phyloP scores from a whole-genome alignment of 2,797 vertebrate genomes.

The Galaxias olidus region DNA sequence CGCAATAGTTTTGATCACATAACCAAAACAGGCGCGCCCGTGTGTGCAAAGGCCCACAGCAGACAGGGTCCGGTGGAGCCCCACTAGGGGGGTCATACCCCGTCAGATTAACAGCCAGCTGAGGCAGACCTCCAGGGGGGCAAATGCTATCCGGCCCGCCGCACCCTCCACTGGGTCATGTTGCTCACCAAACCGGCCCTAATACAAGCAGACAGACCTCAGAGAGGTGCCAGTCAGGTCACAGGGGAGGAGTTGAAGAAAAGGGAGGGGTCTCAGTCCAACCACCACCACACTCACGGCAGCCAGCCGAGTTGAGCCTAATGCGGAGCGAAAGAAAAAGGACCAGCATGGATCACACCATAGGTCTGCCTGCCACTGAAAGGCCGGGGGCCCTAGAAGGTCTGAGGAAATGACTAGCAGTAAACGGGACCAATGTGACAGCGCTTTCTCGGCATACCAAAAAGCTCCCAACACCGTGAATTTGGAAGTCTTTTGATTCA shows the following conservation, averaged over 20 bases:
- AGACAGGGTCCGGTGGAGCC: too few species aligned
- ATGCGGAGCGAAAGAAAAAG: constrained; percentile 53
- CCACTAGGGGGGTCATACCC: background rate
- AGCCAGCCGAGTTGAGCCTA: constrained; percentile 39
- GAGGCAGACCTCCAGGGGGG: constrained; percentile 5
- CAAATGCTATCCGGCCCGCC: constrained; percentile 9
- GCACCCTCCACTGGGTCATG: constrained; percentile 34
- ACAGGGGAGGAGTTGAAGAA: constrained; percentile 13
- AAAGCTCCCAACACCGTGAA: constrained; percentile 13
- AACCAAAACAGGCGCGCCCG: too few species aligned
- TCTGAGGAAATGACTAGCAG: constrained; percentile 52
- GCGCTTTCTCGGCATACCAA: constrained; percentile 30
- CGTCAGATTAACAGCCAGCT: constrained; percentile 1
- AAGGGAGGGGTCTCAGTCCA: constrained; percentile 23
- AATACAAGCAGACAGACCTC: constrained; percentile 31
- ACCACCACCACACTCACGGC: constrained; percentile 18
- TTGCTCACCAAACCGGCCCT: constrained; percentile 32
- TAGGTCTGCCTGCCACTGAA: constrained; percentile 11
- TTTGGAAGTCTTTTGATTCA: constrained; percentile 6
- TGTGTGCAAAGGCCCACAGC: too few species aligned
- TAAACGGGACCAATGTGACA: constrained; percentile 46
- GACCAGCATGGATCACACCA: constrained; percentile 16
- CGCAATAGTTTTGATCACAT: too few species aligned
- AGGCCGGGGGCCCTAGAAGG: constrained; percentile 9
- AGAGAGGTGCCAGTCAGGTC: constrained; percentile 21